These are phyloP conservation scores for Boloria euphrosyne DNA, from an alignment of 2,888 invertebrate genomes.

Conservation along the genomic window DNA sequence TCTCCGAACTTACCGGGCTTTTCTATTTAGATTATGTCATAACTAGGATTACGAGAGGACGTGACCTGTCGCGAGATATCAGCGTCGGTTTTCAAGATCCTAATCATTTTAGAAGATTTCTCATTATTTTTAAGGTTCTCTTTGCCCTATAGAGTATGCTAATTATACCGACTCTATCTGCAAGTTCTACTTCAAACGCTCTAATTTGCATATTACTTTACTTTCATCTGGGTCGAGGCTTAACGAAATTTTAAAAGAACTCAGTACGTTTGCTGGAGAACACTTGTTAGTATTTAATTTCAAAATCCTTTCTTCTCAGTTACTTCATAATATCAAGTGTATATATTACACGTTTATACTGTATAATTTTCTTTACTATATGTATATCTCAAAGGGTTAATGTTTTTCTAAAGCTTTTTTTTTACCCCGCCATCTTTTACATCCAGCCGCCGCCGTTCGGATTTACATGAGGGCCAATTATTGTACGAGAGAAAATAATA, in stretches of 20 bases:
- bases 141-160: constrained; percentile 1
- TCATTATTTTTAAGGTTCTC: constrained; percentile 12
- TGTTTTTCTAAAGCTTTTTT: too few relatives aligned
- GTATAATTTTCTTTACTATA: too few relatives aligned
- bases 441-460: too few relatives aligned
- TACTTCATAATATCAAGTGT: constrained; percentile 1
- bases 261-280: constrained; percentile 1
- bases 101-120: constrained; percentile 6
- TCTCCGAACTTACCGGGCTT: neutral
- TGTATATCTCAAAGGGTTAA: too few relatives aligned
- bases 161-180: constrained; percentile 21
- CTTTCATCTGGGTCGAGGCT: constrained; percentile 20
- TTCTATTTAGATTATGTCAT: too few relatives aligned
- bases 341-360: neutral
- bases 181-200: constrained; percentile 13
- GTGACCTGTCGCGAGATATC: too few relatives aligned
- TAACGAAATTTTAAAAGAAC: constrained; percentile 24
- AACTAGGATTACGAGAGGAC: too few relatives aligned
- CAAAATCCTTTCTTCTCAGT: constrained; percentile 3
- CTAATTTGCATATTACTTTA: constrained; percentile 20
- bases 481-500: too few relatives aligned
- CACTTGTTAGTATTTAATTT: constrained; percentile 20
- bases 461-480: too few relatives aligned
- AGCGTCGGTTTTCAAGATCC: neutral
- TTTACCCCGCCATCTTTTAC: too few relatives aligned